A percentile compares a stretch with the other conserved stretches of the same genome.
Evolutionary conservation across 2,888 invertebrate species (phyloP).

Genomic region (Pasiphila rectangulata): DNA sequence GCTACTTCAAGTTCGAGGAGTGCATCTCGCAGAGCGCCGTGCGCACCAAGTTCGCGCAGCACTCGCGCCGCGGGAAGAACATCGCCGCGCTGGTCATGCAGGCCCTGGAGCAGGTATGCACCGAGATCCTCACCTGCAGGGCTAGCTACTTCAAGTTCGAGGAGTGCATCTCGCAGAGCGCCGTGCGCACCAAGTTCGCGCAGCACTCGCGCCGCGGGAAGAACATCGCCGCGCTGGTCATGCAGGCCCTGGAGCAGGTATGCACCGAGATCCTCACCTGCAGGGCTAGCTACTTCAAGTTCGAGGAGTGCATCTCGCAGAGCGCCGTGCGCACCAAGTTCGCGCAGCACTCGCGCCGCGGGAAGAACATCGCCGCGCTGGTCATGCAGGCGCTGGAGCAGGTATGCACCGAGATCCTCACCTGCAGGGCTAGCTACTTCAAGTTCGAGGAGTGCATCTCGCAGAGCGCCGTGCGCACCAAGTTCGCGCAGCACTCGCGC

Average conservation of each 20-base stretch:
- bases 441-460: constrained; percentile 99
- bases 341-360: constrained; percentile 97
- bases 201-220: constrained; percentile 97
- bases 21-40: constrained; percentile 99
- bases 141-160: too few species aligned
- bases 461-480: constrained; percentile 98
- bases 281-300: too few species aligned
- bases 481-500: constrained; percentile 98
- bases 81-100: constrained; percentile 87
- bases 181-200: constrained; percentile 99
- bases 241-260: constrained; percentile 82
- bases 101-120: constrained; percentile 76
- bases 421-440: too few species aligned
- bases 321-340: constrained; percentile 99
- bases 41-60: constrained; percentile 99
- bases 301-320: constrained; percentile 98
- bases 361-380: constrained; percentile 90
- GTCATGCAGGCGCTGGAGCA: constrained; percentile 82
- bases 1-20: too few species aligned
- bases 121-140: too few species aligned
- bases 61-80: constrained; percentile 94
- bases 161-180: constrained; percentile 98
- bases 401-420: constrained; percentile 41
- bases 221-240: constrained; percentile 87
- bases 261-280: too few species aligned